Evolutionary conservation across 2,113 vertebrate genomes (phyloP).

Genomic region (Tursiops truncatus): DNA sequence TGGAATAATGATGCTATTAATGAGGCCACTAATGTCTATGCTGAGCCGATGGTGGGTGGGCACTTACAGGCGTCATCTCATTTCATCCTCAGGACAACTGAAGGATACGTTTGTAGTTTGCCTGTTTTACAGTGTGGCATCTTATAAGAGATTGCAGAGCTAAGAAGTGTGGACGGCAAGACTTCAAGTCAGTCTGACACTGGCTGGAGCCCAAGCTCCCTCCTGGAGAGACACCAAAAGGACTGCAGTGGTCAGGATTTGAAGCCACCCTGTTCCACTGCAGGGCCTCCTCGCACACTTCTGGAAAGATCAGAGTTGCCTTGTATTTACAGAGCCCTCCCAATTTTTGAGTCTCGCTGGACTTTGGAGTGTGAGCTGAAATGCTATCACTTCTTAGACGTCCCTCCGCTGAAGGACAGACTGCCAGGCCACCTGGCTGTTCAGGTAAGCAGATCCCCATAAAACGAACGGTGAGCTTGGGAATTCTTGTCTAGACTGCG

Average conservation of each 20-base stretch:
- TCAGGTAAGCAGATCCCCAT: neutral
- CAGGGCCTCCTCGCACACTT: neutral
- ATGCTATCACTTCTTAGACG: neutral
- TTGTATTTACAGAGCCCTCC: neutral
- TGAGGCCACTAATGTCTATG: fast-evolving
- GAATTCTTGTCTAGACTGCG: slow-evolving; percentile 14
- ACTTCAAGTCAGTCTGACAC: neutral
- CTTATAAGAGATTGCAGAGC: neutral
- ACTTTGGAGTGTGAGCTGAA: neutral
- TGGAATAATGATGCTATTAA: neutral
- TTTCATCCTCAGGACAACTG: neutral
- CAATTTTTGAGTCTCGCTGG: neutral
- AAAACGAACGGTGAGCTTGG: neutral
- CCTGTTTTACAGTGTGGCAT: neutral
- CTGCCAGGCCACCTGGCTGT: neutral
- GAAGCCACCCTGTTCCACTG: neutral
- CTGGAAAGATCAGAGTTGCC: neutral
- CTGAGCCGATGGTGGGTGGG: fast-evolving
- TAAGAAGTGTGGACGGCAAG: neutral
- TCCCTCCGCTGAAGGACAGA: neutral
- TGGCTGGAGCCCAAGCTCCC: neutral
- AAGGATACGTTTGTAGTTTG: neutral
- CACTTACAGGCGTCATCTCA: too few relatives aligned
- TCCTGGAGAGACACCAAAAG: neutral
- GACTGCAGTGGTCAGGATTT: neutral